Base-by-base conservation (phyloP, 1,140 invertebrate species). In the Plectrocnemia conspersa region DNA sequence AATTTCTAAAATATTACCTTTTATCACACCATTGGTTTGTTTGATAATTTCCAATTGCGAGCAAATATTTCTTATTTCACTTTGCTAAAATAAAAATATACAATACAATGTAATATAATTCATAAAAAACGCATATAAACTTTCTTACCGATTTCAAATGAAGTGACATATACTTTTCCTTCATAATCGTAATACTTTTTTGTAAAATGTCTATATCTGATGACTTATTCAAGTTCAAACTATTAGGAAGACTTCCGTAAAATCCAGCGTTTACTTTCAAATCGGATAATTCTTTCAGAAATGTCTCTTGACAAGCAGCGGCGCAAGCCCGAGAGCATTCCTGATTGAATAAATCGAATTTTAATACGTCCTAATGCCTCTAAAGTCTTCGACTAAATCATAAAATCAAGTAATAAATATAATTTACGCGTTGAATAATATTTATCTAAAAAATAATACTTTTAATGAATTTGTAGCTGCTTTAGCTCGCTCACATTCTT, bases 311-410 rank as follows among this genome's bases (percentile, higher is more conserved):
- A 10, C 25, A 25, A 21, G n/a, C 47, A 15, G 10, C 16, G 3
- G 6, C 9, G 16, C 32, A 6, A 24, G 38, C 24, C 15, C 16
- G 18, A 38, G 21, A 38, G 9, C 27, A 38, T 38, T 50, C n/a
- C 13, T 50, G 47, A 13, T 50, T 10, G 18, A 50, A 50, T 11
- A 21, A 9, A 5, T 50, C 32, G 16, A 50, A 38, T 24, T 24
- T 50, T 21, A 10, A 16, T 13, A 18, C 18, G n/a, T 50, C 13
- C 22, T 22, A 33, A 9, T 33, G 22, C 23, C 11, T 15, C 11
- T 15, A 48, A 18, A 10, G 35, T 48, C 21, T 48, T 33, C 2
- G 32, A 35, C 45, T 48, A 35, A 13, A 46, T 3, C 13, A 46
- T 18, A 27, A 46, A 11, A 4, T 41, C 15, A 3, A 41, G 21